Evolutionary conservation across 2,113 vertebrate genomes (phyloP).

Genomic region (Myotis yumanensis): DNA sequence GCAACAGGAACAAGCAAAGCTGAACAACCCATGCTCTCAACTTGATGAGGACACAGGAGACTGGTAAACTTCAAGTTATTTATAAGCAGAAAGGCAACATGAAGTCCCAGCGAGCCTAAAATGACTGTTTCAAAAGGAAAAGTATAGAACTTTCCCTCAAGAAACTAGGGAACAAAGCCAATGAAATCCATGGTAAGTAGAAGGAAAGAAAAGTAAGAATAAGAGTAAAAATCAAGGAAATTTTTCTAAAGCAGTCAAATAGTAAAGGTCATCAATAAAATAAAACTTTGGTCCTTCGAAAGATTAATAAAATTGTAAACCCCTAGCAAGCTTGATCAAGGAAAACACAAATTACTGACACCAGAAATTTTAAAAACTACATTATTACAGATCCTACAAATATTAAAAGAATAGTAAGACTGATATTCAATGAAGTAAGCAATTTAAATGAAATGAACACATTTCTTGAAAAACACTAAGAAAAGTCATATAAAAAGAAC

Average conservation of each 20-base stretch:
- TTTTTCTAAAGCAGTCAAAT: background rate
- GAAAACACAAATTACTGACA: background rate
- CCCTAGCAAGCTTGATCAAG: background rate
- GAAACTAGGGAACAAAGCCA: background rate
- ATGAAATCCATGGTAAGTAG: background rate
- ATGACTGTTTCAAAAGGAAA: background rate
- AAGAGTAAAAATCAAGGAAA: background rate
- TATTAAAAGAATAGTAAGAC: background rate
- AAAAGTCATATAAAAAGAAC: background rate
- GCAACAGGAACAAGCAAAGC: background rate
- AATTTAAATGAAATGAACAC: background rate
- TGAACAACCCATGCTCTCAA: rapidly evolving
- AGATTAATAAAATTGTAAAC: background rate
- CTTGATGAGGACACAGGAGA: background rate
- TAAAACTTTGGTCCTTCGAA: background rate
- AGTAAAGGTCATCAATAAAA: background rate
- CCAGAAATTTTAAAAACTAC: background rate
- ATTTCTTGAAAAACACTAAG: background rate
- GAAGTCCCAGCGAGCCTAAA: background rate
- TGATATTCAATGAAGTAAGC: background rate
- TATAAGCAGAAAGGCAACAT: background rate
- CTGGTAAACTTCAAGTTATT: no score
- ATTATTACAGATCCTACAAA: background rate
- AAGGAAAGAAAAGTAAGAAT: background rate
- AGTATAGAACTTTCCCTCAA: background rate